Evolutionary conservation across 2,797 vertebrate genomes (phyloP), one percentile per base, ranked within the genome.

Genomic region (Xyrichtys novacula): DNA sequence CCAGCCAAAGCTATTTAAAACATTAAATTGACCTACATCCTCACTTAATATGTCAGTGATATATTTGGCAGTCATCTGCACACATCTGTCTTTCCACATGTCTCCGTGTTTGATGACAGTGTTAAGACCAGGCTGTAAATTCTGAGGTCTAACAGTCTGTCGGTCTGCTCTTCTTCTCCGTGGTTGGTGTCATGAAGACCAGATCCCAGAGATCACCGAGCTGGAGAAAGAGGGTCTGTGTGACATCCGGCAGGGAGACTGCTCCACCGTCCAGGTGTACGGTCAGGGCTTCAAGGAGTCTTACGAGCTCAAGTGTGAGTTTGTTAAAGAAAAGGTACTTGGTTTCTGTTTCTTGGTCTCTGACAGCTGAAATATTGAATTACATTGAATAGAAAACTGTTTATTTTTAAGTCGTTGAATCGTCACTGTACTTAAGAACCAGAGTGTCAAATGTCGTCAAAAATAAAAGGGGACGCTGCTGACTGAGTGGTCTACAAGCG

Each of bases 301-400:
- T 25, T 76, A 90, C 39, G 91, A 91, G 69, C 89, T 95, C 85
- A 96, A 93, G 88, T 98, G 97, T 95, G 96, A 98, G 94, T 89
- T 98, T 86, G 91, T 92, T 66, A 94, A 92, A 85, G 91, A 96
- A 84, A 95, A 97, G 94, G 96, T 98, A 93, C 76, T 86, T 55
- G 26, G 7, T 50, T 71, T 60, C 10, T 66, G 20, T 22, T 52
- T 39, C 3, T n/a, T 23, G 6, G 23, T 31, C 5, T 36, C 19
- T 60, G 10, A 4, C 15, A n/a, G n/a, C n/a, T n/a, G n/a, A n/a
- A n/a, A n/a, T n/a, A n/a, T n/a, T n/a, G n/a, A n/a, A n/a, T n/a
- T n/a, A n/a, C n/a, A n/a, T n/a, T n/a, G n/a, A n/a, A n/a, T n/a
- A n/a, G n/a, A n/a, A n/a, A n/a, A n/a, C n/a, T n/a, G n/a, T n/a